Conservation (phyloP, 2,113 vertebrate genomes). For the Sclerurus mexicanus region DNA sequence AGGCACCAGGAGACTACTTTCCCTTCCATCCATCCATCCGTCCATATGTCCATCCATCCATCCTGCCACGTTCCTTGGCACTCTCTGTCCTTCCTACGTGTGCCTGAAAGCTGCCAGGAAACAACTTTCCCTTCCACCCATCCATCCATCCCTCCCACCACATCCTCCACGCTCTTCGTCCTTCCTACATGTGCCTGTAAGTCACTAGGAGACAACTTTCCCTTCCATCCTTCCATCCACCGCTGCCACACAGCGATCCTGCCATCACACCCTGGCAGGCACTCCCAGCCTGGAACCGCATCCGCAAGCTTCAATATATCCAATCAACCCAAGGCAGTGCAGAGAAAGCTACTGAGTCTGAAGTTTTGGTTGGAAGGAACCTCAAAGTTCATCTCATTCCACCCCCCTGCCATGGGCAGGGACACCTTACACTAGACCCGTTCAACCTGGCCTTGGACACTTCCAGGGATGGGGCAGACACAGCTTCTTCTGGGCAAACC, state of each 20-base stretch:
- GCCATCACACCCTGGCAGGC: not conserved
- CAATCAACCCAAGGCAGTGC: not conserved
- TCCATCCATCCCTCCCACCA: too few species aligned
- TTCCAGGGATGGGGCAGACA: not conserved
- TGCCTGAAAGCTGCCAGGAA: too few species aligned
- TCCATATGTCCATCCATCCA: too few species aligned
- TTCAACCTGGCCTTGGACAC: not conserved
- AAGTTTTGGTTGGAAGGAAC: not conserved
- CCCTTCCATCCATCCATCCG: too few species aligned
- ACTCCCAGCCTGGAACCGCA: not conserved
- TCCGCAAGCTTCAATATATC: fast-evolving
- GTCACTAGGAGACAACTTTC: too few species aligned
- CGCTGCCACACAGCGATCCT: not conserved
- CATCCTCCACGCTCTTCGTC: too few species aligned
- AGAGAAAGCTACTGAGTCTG: not conserved
- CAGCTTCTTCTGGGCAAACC: not conserved
- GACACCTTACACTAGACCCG: not conserved
- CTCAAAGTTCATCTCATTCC: not conserved
- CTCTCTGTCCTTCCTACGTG: too few species aligned
- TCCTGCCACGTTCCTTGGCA: too few species aligned
- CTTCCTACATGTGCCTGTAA: too few species aligned
- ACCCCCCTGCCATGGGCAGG: fast-evolving
- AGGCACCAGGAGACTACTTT: too few species aligned
- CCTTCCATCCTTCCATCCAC: not conserved
- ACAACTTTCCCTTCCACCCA: too few species aligned